phyloP scores from a whole-genome alignment of 2,888 invertebrate species.

The Leptopilina syphax region DNA sequence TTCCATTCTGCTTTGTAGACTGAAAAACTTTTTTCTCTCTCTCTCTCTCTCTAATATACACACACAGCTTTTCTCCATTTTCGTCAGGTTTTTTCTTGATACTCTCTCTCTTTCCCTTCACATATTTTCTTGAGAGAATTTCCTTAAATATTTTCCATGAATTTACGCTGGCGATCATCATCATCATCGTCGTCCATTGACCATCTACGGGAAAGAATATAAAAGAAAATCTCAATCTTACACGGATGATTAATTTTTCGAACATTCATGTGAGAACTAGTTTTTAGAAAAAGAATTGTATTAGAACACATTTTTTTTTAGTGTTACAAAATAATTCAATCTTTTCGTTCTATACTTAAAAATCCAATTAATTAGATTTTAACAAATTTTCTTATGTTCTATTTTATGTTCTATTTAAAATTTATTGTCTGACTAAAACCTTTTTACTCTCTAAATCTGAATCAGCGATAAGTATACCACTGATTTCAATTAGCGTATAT shows the following conservation, averaged over 20 bases:
- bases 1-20: slow-evolving; percentile 38
- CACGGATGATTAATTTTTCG: background rate
- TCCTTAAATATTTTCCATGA: slow-evolving; percentile 14
- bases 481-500: too few relatives aligned
- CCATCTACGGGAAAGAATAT: background rate
- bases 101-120: background rate
- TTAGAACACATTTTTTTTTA: too few relatives aligned
- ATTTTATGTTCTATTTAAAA: too few relatives aligned
- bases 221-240: background rate
- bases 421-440: too few relatives aligned
- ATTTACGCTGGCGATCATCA: background rate
- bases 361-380: too few relatives aligned
- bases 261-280: background rate
- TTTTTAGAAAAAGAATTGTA: too few relatives aligned
- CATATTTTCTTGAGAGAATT: slow-evolving; percentile 8
- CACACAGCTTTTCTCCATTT: slow-evolving; percentile 6
- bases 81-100: too few relatives aligned
- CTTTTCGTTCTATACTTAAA: too few relatives aligned
- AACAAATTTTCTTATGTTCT: too few relatives aligned
- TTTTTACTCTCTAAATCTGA: too few relatives aligned
- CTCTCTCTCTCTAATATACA: background rate
- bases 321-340: too few relatives aligned
- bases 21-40: slow-evolving; percentile 13
- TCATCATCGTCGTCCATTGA: background rate
- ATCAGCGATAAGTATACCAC: too few relatives aligned